Conservation (phyloP, 2,797 vertebrate genomes). For the Selene dorsalis region DNA sequence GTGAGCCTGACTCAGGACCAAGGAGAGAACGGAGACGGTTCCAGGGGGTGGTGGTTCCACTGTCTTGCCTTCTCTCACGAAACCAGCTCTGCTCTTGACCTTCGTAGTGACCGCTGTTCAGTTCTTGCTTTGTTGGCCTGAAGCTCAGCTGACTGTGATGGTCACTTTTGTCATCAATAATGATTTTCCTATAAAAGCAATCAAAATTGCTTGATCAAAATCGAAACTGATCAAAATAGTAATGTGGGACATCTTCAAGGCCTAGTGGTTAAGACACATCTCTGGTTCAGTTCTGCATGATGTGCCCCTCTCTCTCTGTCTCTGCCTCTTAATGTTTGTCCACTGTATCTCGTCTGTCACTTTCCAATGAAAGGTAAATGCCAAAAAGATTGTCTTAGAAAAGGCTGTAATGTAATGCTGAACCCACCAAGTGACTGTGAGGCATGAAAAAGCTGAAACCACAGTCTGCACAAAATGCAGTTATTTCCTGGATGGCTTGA, state of each 20-base stretch:
- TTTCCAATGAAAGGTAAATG: neutral
- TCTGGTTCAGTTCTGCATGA: neutral
- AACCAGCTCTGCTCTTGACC: neutral
- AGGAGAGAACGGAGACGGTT: slow-evolving; percentile 13
- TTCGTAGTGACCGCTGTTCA: slow-evolving; percentile 17
- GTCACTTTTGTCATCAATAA: neutral
- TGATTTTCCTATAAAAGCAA: neutral
- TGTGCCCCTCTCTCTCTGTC: too few relatives aligned
- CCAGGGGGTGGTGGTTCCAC: slow-evolving; percentile 22
- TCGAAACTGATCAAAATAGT: neutral
- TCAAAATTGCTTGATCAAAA: too few relatives aligned
- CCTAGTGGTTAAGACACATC: neutral
- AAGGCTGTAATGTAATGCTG: slow-evolving; percentile 3
- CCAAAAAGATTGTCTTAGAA: neutral
- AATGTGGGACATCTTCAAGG: neutral
- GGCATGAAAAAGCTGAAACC: slow-evolving; percentile 12
- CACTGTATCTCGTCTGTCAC: neutral
- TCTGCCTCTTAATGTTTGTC: neutral
- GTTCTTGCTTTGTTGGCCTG: slow-evolving; percentile 22
- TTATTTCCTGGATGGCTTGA: slow-evolving; percentile 34
- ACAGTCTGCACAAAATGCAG: slow-evolving; percentile 42
- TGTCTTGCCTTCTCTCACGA: neutral
- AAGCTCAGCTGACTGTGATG: slow-evolving; percentile 1
- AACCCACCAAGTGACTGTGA: slow-evolving; percentile 14
- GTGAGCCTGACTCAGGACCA: slow-evolving; percentile 28